Conservation (phyloP, 1,140 invertebrate genomes). For the Elysia chlorotica region DNA sequence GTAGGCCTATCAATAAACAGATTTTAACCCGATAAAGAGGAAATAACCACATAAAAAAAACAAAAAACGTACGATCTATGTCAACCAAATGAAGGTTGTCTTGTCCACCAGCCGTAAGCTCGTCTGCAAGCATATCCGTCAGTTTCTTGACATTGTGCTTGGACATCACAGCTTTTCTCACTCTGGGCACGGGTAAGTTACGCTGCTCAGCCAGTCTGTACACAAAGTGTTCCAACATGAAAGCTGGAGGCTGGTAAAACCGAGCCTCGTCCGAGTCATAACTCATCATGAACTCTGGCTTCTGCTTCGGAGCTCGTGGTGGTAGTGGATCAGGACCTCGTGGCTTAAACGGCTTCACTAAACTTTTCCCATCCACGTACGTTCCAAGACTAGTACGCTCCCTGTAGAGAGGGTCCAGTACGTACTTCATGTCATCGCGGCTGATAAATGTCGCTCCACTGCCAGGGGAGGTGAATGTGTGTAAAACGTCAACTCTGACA, state of each 20-base stretch:
- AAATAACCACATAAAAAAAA: too few species aligned
- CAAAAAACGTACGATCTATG: too few species aligned
- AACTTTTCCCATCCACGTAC: slow-evolving; percentile 52
- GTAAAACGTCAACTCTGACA: background rate
- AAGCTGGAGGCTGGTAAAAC: slow-evolving; percentile 50
- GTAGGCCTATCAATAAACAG: too few species aligned
- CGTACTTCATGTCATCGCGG: slow-evolving; percentile 46
- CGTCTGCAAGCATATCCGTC: slow-evolving; percentile 46
- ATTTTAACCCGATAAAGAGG: too few species aligned
- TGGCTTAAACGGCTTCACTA: slow-evolving; percentile 51
- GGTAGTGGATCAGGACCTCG: slow-evolving; percentile 53
- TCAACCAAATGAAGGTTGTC: too few species aligned
- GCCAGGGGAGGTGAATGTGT: slow-evolving; percentile 28
- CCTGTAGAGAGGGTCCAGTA: slow-evolving; percentile 53
- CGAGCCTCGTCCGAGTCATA: slow-evolving; percentile 46
- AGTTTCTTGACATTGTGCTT: slow-evolving; percentile 56
- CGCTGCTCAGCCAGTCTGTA: slow-evolving; percentile 37
- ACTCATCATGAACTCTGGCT: slow-evolving; percentile 36
- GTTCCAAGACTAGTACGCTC: slow-evolving; percentile 48
- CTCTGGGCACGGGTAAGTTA: slow-evolving; percentile 38
- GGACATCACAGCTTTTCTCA: slow-evolving; percentile 46
- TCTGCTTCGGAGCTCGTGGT: slow-evolving; percentile 33
- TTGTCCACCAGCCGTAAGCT: slow-evolving; percentile 7
- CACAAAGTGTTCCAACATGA: slow-evolving; percentile 56
- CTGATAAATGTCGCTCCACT: slow-evolving; percentile 37